phyloP scores from a whole-genome alignment of 1,140 invertebrate genomes.

The Forficula auricularia region DNA sequence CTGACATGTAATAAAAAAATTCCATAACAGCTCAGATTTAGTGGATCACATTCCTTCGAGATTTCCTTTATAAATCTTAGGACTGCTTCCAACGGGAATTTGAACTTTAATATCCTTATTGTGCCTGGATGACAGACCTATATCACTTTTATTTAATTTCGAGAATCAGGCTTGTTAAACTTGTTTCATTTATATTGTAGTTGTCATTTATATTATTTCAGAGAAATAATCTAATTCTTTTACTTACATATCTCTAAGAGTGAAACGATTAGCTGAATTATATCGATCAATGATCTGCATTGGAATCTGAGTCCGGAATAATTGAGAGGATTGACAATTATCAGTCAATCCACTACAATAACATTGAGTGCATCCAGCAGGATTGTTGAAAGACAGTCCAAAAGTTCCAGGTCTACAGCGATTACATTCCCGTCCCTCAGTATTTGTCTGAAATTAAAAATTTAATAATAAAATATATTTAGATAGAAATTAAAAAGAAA shows the following conservation, averaged over 20 bases:
- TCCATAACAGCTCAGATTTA: too few relatives aligned
- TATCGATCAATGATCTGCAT: conserved; percentile 34
- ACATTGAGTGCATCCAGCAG: conserved; percentile 71
- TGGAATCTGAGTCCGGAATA: conserved; percentile 49
- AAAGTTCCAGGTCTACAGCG: conserved; percentile 68
- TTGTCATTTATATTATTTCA: conserved; percentile 5
- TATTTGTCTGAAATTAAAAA: conserved; percentile 39
- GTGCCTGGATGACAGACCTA: too few relatives aligned
- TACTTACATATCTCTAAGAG: conserved; percentile 42
- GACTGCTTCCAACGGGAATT: too few relatives aligned
- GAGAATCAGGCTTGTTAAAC: too few relatives aligned
- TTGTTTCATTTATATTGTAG: too few relatives aligned
- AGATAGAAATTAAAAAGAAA: conserved; percentile 5
- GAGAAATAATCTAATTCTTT: too few relatives aligned
- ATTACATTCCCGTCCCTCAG: conserved; percentile 59
- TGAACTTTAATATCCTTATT: too few relatives aligned
- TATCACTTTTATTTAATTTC: too few relatives aligned
- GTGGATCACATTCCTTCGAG: too few relatives aligned
- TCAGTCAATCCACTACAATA: conserved; percentile 77
- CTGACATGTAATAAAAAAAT: too few relatives aligned
- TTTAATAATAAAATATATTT: neutral
- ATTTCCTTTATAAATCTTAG: too few relatives aligned
- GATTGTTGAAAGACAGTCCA: conserved; percentile 51
- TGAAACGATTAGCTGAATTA: conserved; percentile 35
- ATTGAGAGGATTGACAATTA: conserved; percentile 46